Evolutionary conservation across 2,888 invertebrate genomes (phyloP).

Genomic region (Andrena haemorrhoa): DNA sequence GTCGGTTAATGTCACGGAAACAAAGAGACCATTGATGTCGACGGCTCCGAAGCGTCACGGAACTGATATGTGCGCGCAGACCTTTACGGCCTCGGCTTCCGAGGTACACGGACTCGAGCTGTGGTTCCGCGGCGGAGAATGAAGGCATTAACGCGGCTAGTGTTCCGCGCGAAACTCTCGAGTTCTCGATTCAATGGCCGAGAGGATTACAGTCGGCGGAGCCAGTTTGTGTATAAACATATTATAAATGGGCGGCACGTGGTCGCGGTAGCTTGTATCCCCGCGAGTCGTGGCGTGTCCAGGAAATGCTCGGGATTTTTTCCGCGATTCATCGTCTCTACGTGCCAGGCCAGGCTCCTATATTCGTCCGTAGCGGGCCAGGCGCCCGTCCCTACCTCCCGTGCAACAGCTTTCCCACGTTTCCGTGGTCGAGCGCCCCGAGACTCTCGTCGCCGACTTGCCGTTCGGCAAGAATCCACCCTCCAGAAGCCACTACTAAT

Average conservation of each 20-base stretch:
- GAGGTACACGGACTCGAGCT: no score
- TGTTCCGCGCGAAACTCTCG: no score
- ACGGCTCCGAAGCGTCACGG: no score
- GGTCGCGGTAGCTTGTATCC: slow-evolving; percentile 26
- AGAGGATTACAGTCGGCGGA: neutral
- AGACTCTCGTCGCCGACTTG: no score
- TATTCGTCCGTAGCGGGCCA: slow-evolving; percentile 39
- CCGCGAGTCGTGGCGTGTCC: slow-evolving; percentile 43
- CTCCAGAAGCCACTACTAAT: neutral
- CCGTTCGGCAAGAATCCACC: neutral
- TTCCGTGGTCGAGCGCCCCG: neutral
- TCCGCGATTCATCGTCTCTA: slow-evolving; percentile 31
- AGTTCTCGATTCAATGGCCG: neutral
- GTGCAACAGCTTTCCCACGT: neutral
- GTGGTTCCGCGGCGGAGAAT: no score
- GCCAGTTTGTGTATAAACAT: slow-evolving; percentile 26
- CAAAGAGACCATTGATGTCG: no score
- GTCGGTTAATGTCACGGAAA: no score
- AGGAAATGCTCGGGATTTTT: slow-evolving; percentile 52
- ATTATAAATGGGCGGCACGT: slow-evolving; percentile 52
- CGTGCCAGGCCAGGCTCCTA: slow-evolving; percentile 52
- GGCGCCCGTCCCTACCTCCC: neutral
- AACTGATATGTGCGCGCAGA: no score
- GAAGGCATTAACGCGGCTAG: no score
- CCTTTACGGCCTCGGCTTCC: no score